Conservation (phyloP, 2,113 vertebrate genomes). For the Nothocercus julius region DNA sequence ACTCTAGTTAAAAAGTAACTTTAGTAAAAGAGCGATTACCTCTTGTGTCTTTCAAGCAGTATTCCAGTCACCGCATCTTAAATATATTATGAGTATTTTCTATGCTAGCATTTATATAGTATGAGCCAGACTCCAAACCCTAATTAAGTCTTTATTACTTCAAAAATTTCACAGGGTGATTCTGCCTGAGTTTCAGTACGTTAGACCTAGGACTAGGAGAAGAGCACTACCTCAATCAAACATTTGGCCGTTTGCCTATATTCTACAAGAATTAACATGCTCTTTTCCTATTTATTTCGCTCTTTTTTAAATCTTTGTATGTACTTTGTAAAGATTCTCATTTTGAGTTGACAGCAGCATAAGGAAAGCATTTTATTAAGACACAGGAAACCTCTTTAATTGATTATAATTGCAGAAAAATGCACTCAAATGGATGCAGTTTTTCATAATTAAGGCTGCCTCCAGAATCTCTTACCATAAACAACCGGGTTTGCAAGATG, state of each 20-base stretch:
- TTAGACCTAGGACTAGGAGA: neutral
- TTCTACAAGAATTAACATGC: neutral
- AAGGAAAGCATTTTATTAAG: constrained; percentile 50
- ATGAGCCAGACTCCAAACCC: neutral
- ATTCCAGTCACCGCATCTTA: neutral
- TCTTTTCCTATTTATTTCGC: neutral
- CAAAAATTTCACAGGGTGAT: neutral
- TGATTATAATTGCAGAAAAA: constrained; percentile 45
- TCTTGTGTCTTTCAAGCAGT: neutral
- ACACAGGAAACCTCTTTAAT: neutral
- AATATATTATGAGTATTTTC: neutral
- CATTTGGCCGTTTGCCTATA: neutral
- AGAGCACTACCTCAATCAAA: neutral
- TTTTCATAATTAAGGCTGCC: constrained; percentile 1
- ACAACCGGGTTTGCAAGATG: neutral
- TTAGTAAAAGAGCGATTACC: neutral
- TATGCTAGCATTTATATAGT: fast-evolving
- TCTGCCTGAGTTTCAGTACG: neutral
- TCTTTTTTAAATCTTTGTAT: neutral
- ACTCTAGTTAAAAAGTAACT: neutral
- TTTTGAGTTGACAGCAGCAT: neutral
- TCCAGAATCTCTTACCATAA: neutral
- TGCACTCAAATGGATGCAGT: neutral
- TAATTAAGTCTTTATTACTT: neutral
- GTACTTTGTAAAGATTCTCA: neutral